A percentile compares a stretch with the other conserved stretches of the same genome.
These are phyloP conservation scores for Trematocara nigrifrons DNA, from an alignment of 2,113 vertebrate species.

Conservation along the genomic window DNA sequence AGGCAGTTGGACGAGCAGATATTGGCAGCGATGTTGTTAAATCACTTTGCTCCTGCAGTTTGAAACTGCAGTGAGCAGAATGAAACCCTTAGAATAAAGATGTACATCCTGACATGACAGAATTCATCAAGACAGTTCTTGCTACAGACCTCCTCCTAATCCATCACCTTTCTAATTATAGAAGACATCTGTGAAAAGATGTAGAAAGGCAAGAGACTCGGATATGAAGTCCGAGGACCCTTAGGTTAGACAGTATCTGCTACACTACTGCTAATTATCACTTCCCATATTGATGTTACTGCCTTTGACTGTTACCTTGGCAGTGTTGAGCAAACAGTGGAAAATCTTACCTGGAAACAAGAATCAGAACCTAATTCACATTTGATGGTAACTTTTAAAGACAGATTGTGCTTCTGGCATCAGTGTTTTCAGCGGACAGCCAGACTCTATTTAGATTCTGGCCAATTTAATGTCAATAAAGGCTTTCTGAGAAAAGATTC, in stretches of 20 bases:
- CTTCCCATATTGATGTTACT: constrained; percentile 42
- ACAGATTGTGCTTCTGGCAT: constrained; percentile 21
- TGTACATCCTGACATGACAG: constrained; percentile 14
- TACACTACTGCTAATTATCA: constrained; percentile 54
- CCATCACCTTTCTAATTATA: constrained; percentile 4
- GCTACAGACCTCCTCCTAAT: constrained; percentile 18
- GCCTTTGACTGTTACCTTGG: constrained; percentile 51
- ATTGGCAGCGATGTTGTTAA: constrained; percentile 42
- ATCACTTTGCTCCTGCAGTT: constrained; percentile 33
- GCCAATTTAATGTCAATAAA: not conserved
- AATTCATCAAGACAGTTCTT: constrained; percentile 4
- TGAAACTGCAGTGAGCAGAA: constrained; percentile 20
- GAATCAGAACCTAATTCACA: constrained; percentile 20
- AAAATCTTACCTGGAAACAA: constrained; percentile 32
- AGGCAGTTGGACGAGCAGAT: constrained; percentile 36
- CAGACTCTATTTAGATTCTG: constrained; percentile 4
- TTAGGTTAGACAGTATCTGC: constrained; percentile 37
- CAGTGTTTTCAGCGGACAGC: not conserved
- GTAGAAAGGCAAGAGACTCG: constrained; percentile 18
- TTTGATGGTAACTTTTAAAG: constrained; percentile 35
- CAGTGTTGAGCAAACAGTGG: constrained; percentile 38
- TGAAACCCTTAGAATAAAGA: constrained; percentile 20
- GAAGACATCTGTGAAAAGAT: constrained; percentile 12
- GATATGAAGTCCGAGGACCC: constrained; percentile 20
- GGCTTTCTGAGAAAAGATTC: not conserved